These are phyloP conservation scores for Monopterus albus DNA, from an alignment of 2,113 vertebrate genomes.

Conservation along the genomic window DNA sequence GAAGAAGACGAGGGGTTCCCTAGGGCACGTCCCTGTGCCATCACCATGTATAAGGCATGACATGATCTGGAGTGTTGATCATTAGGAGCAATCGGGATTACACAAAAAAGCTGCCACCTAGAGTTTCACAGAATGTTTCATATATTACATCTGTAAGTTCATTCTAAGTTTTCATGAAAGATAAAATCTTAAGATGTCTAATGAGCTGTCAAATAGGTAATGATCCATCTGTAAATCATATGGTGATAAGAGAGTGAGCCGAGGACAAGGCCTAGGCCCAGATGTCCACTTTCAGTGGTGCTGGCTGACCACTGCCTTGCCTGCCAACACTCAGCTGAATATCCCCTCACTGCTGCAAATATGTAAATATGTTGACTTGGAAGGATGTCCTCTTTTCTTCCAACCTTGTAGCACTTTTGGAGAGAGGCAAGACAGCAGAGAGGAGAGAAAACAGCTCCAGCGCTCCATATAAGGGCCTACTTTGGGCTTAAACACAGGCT, in stretches of 20 bases:
- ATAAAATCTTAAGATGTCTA: constrained; percentile 65
- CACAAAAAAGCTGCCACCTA: constrained; percentile 24
- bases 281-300: constrained; percentile 77
- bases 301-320: constrained; percentile 71
- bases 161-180: constrained; percentile 50
- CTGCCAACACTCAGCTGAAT: constrained; percentile 76
- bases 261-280: constrained; percentile 63
- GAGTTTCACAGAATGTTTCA: constrained; percentile 16
- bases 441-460: constrained; percentile 82
- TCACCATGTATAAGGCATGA: constrained; percentile 46
- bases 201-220: constrained; percentile 54
- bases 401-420: constrained; percentile 79
- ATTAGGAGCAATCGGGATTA: constrained; percentile 24
- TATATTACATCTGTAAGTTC: constrained; percentile 55
- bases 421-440: constrained; percentile 77
- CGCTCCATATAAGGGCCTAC: constrained; percentile 84
- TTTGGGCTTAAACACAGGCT: constrained; percentile 82
- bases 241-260: constrained; percentile 56
- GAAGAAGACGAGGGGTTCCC: constrained; percentile 69
- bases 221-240: constrained; percentile 54
- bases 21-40: constrained; percentile 43
- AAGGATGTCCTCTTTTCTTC: constrained; percentile 81
- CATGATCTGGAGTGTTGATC: constrained; percentile 42
- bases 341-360: constrained; percentile 81
- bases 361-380: constrained; percentile 88